Percentiles rank a stretch among this genome's conserved stretches.
Evolutionary conservation across 2,888 invertebrate species (phyloP).

Genomic region (Tetramorium bicarinatum): DNA sequence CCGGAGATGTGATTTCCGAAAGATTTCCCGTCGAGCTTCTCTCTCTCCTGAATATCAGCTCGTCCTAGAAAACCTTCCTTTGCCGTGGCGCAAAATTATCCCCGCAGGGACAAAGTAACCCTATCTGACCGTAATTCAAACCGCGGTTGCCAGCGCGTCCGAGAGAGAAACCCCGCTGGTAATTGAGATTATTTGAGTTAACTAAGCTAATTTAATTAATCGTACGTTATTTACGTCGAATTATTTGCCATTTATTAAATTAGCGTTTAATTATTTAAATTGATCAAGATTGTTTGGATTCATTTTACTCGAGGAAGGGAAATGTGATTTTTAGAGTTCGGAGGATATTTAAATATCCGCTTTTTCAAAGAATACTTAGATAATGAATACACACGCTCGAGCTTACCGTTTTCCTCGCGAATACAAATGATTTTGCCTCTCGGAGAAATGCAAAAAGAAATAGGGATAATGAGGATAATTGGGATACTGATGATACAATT

Average conservation of each 20-base stretch:
- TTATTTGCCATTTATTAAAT: not conserved
- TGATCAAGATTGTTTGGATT: not conserved
- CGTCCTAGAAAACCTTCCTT: not conserved
- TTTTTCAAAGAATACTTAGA: not conserved
- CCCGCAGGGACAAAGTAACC: slow-evolving; percentile 30
- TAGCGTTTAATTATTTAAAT: not conserved
- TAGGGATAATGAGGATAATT: too few species aligned
- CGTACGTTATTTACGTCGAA: slow-evolving; percentile 3
- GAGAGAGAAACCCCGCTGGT: slow-evolving; percentile 5
- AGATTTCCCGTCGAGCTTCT: not conserved
- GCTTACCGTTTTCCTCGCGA: not conserved
- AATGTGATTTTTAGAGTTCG: not conserved
- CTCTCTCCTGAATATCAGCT: not conserved
- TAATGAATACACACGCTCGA: too few species aligned
- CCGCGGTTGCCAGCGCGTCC: slow-evolving; percentile 2
- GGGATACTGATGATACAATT: not conserved
- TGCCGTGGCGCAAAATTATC: not conserved
- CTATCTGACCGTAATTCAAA: slow-evolving; percentile 26
- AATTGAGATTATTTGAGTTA: slow-evolving; percentile 22
- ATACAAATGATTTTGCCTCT: not conserved
- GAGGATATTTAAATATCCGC: not conserved
- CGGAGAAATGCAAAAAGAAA: not conserved
- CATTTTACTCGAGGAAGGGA: not conserved
- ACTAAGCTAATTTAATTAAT: slow-evolving; percentile 27
- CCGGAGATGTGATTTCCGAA: slow-evolving; percentile 5